Conservation (phyloP, 2,888 invertebrate species). For the Pterostichus madidus region DNA sequence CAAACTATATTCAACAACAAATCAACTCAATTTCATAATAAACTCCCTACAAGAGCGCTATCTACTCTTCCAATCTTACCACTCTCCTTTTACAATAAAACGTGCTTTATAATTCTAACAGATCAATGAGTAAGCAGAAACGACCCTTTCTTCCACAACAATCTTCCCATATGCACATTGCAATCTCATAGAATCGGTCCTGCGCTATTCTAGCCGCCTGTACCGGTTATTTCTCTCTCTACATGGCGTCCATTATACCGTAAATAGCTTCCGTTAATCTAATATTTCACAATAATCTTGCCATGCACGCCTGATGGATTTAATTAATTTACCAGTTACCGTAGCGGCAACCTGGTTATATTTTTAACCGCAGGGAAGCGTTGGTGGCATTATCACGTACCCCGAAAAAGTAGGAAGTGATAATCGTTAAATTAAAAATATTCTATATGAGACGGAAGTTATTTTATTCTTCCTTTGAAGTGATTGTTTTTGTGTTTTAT, state of each 20-base stretch:
- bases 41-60: too few species aligned
- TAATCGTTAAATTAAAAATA: slow-evolving; percentile 10
- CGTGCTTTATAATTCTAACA: slow-evolving; percentile 50
- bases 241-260: slow-evolving; percentile 50
- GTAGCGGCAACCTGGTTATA: slow-evolving; percentile 1
- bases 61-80: too few species aligned
- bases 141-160: slow-evolving; percentile 18
- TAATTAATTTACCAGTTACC: slow-evolving; percentile 38
- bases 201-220: not conserved
- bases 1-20: too few species aligned
- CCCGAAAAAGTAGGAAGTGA: slow-evolving; percentile 12
- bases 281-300: slow-evolving; percentile 59
- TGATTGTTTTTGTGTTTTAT: not conserved
- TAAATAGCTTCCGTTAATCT: slow-evolving; percentile 64
- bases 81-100: slow-evolving; percentile 15
- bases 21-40: too few species aligned
- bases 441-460: not conserved
- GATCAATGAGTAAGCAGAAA: slow-evolving; percentile 63
- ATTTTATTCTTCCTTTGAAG: not conserved
- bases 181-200: not conserved
- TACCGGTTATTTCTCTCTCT: slow-evolving; percentile 43
- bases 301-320: not conserved
- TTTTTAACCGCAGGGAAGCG: slow-evolving; percentile 23
- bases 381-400: not conserved
- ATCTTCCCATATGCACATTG: not conserved